These are phyloP conservation scores for Platorchestia sp. DNA, from an alignment of 1,140 invertebrate species.

Conservation along the genomic window DNA sequence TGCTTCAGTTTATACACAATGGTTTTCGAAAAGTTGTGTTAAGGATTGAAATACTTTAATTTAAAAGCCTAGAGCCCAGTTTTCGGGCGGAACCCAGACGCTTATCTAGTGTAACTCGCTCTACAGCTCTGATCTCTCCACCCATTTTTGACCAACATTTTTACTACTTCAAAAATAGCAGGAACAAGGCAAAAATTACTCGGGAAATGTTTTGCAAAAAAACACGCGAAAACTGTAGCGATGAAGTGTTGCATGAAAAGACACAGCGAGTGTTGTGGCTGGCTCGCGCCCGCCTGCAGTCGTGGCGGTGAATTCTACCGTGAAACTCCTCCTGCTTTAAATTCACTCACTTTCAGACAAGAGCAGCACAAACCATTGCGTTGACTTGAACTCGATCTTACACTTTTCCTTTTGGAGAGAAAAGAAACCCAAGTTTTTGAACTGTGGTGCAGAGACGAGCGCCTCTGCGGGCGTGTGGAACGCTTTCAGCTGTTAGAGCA, in stretches of 20 bases:
- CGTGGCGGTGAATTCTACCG: not conserved
- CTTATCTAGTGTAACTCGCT: not conserved
- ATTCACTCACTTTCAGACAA: not conserved
- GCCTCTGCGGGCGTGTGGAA: not conserved
- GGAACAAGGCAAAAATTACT: not conserved
- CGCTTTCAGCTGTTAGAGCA: not conserved
- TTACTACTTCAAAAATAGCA: not conserved
- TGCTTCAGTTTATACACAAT: not conserved
- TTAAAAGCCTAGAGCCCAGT: not conserved
- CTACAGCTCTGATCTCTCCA: not conserved
- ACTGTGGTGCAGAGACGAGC: not conserved
- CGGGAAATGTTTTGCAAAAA: not conserved
- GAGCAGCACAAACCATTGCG: not conserved
- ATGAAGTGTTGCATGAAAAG: not conserved
- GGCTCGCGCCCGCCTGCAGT: too few relatives aligned
- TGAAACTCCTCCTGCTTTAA: not conserved
- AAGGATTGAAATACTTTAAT: not conserved
- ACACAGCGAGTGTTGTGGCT: not conserved
- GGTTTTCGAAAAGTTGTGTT: not conserved
- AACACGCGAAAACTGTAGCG: not conserved
- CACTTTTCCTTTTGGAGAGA: not conserved
- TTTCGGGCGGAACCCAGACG: not conserved
- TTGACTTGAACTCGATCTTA: not conserved
- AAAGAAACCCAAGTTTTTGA: not conserved
- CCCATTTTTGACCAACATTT: not conserved